phyloP scores from a whole-genome alignment of 2,797 vertebrate species.

The Pterois miles region DNA sequence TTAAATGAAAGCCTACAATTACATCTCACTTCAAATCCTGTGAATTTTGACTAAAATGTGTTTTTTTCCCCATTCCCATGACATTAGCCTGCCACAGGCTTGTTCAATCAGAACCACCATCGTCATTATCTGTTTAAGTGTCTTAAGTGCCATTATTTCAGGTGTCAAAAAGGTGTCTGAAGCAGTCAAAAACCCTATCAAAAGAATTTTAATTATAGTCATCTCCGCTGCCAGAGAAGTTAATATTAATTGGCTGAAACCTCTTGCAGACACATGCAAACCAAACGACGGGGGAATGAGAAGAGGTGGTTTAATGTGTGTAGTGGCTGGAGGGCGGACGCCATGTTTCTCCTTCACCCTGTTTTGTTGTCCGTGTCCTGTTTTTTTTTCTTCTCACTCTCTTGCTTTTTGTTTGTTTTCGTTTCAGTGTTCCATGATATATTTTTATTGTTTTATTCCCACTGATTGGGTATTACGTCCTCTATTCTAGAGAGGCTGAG shows the following conservation, averaged over 20 bases:
- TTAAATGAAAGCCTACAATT: constrained; percentile 1
- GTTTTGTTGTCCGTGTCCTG: not conserved
- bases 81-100: constrained; percentile 6
- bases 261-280: constrained; percentile 17
- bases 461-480: no score
- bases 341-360: not conserved
- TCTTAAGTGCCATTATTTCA: constrained; percentile 22
- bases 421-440: not conserved
- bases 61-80: not conserved
- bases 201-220: constrained; percentile 15
- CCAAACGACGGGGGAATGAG: not conserved
- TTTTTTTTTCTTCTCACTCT: not conserved
- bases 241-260: constrained; percentile 11
- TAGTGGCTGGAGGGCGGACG: constrained; percentile 12
- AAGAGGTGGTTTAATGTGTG: constrained; percentile 12
- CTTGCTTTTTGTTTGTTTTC: not conserved
- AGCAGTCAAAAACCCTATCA: not conserved
- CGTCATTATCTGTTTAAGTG: constrained; percentile 32
- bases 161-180: constrained; percentile 22
- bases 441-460: not conserved
- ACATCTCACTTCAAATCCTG: not conserved
- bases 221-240: not conserved
- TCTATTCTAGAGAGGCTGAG: not conserved
- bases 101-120: constrained; percentile 15
- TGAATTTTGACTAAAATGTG: not conserved